Conservation (phyloP, 2,888 invertebrate genomes). For the Cheilosia vernalis region DNA sequence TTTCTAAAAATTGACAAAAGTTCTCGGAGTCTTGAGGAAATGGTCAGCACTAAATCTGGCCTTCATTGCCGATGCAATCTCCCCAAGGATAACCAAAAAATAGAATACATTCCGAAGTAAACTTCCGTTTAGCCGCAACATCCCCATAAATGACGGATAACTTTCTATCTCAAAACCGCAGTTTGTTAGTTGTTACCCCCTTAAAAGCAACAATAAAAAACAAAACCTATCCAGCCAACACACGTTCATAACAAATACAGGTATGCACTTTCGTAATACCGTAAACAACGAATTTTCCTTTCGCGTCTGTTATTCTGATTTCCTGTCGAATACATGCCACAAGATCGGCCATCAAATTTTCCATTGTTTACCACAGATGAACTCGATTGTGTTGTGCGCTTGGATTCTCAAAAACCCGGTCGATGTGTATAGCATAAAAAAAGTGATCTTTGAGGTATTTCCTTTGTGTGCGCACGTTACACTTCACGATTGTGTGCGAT, state of each 20-base stretch:
- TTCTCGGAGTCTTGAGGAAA: no score
- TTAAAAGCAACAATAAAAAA: no score
- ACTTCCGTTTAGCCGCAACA: no score
- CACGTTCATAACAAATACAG: background rate
- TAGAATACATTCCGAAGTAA: no score
- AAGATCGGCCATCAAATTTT: constrained; percentile 11
- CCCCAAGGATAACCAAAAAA: no score
- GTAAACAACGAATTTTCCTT: constrained; percentile 34
- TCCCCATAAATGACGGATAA: no score
- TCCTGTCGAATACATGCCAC: constrained; percentile 4
- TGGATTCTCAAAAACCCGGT: constrained; percentile 7
- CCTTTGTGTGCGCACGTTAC: constrained; percentile 29
- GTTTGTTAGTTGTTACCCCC: no score
- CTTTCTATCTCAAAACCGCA: no score
- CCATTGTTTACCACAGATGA: constrained; percentile 11
- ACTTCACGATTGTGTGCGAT: constrained; percentile 28
- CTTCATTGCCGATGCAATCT: no score
- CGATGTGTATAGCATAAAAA: constrained; percentile 5
- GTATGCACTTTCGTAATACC: background rate
- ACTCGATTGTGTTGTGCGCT: constrained; percentile 1
- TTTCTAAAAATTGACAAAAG: no score
- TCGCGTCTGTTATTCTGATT: background rate
- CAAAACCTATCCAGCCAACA: background rate
- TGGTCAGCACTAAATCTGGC: no score
- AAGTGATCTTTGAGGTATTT: constrained; percentile 33